Conservation (phyloP, 2,113 vertebrate genomes). For the Solea senegalensis region DNA sequence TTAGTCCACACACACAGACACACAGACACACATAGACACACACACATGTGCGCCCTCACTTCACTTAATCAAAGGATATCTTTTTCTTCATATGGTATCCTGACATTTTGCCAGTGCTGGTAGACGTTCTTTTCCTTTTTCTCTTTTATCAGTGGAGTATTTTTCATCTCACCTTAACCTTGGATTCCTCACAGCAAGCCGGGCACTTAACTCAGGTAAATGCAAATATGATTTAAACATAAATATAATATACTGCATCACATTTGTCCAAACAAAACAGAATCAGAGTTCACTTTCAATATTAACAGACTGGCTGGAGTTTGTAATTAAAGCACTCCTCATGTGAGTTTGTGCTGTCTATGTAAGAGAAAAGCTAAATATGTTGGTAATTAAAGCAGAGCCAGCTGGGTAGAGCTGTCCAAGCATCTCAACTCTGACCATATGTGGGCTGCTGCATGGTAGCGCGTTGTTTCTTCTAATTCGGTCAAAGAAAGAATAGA, state of each 20-base stretch:
- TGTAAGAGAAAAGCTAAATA: conserved; percentile 25
- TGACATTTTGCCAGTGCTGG: conserved; percentile 45
- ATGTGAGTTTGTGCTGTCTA: conserved; percentile 4
- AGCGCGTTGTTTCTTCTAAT: conserved; percentile 9
- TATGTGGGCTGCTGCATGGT: conserved; percentile 13
- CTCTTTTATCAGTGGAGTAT: conserved; percentile 53
- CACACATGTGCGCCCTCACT: conserved; percentile 39
- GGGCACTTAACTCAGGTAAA: conserved; percentile 83
- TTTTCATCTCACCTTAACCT: conserved; percentile 71
- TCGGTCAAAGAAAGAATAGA: conserved; percentile 11
- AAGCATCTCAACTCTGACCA: conserved; percentile 22
- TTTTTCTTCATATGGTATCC: conserved; percentile 45
- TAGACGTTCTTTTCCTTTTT: background rate
- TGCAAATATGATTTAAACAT: background rate
- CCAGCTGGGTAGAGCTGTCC: conserved; percentile 38
- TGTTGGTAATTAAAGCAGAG: conserved; percentile 23
- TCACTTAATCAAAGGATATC: conserved; percentile 54
- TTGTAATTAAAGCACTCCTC: conserved; percentile 50
- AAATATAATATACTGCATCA: background rate
- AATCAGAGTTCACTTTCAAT: conserved; percentile 7
- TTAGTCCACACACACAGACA: background rate
- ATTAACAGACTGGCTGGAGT: conserved; percentile 9
- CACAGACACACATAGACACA: conserved; percentile 34
- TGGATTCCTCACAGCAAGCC: conserved; percentile 80
- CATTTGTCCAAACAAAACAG: background rate